Evolutionary conservation across 1,140 invertebrate species (phyloP).

Genomic region (Pseudomyrmex dendroicus): DNA sequence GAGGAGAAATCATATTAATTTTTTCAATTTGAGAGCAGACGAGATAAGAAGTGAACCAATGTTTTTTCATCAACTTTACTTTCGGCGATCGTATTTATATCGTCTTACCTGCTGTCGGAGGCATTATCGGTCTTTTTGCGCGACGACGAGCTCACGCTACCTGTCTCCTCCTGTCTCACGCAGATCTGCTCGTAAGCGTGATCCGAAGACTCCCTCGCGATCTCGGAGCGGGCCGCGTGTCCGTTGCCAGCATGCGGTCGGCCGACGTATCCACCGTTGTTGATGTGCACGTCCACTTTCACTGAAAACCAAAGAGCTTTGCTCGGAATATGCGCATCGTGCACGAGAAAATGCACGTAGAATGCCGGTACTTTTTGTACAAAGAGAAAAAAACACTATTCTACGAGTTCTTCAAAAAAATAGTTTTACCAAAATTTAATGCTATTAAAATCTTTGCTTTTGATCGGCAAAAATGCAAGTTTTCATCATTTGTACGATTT

Average conservation of each 20-base stretch:
- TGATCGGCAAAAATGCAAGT: neutral
- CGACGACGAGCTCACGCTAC: conserved; percentile 72
- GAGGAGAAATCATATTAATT: neutral
- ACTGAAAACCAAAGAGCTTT: conserved; percentile 76
- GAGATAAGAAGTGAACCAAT: neutral
- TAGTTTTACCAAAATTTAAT: neutral
- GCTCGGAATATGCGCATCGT: conserved; percentile 48
- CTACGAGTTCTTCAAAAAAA: neutral
- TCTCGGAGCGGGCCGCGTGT: conserved; percentile 78
- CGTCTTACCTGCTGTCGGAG: conserved; percentile 75
- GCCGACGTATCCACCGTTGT: conserved; percentile 75
- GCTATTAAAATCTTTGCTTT: neutral
- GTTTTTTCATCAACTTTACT: neutral
- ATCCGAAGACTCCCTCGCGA: conserved; percentile 80
- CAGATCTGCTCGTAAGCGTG: conserved; percentile 84
- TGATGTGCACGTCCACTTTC: conserved; percentile 85
- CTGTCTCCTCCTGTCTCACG: conserved; percentile 79
- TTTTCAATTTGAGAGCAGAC: neutral
- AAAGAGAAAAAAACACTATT: neutral
- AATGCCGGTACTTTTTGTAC: neutral
- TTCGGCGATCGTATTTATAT: neutral
- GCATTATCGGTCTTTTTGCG: conserved; percentile 80
- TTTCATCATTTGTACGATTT: no score
- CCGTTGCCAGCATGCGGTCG: conserved; percentile 76
- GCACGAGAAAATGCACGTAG: conserved; percentile 1